Evolutionary conservation across 2,797 vertebrate genomes (phyloP), one percentile per base, ranked within the genome.

Genomic region (Valencia hispanica): DNA sequence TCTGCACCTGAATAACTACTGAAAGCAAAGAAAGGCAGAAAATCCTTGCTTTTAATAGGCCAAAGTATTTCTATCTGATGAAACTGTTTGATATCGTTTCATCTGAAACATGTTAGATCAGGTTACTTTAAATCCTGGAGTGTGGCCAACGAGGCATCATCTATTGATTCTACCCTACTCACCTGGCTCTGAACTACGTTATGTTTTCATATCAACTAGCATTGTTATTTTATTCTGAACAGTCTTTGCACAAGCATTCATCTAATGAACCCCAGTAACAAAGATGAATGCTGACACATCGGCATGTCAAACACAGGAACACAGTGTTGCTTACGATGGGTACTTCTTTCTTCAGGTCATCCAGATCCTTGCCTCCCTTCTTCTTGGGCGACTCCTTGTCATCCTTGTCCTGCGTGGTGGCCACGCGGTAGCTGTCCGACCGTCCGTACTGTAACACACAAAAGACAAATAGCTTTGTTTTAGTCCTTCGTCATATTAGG

Each of bases 261-360:
- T 65, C 20, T 39, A 39, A 63, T 63, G 18, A 63, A 34, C 59
- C 59, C 18, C 4, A 2, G 9, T 65, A 22, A 36, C 34, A 41
- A 25, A 66, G 11, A n/a, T 43, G 12, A 18, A 63, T 63, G 32
- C 18, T 36, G 18, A 18, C 53, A 66, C 39, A 41, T 41, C 63
- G 41, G 22, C 4, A 7, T 39, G 11, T 66, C 12, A 68, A 43
- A 43, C 15, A 53, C 20, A 78, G 1, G 77, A 84, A n/a, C n/a
- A n/a, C n/a, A 76, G 53, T 1, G 48, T n/a, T n/a, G 81, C 92
- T 18, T 77, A 98, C 97, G 91, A 98, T 94, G 5, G 97, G 96
- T 87, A 98, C 97, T 88, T 98, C 97, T 91, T 97, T 98, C 95
- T 98, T 98, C 76, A 98, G 96, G 85, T 98, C 97, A 34, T 98